Conservation (phyloP, 2,888 invertebrate genomes). For the Hydrotaea diabolus region DNA sequence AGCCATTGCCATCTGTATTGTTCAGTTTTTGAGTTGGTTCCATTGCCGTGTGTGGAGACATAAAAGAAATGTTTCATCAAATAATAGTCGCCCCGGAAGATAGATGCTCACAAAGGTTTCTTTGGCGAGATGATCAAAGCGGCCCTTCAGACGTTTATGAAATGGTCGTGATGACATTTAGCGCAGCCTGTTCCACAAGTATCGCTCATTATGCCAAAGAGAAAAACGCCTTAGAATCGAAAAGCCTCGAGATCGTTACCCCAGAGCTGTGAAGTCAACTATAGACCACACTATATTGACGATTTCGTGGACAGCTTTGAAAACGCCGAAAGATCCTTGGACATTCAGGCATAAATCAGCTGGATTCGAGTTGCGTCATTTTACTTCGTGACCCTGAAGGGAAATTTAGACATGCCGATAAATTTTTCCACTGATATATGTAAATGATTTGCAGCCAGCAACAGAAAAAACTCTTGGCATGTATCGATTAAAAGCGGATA, state of each 20-base stretch:
- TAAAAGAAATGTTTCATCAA: conserved; percentile 34
- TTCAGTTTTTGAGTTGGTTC: conserved; percentile 34
- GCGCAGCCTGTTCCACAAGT: background rate
- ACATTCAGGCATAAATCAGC: conserved; percentile 7
- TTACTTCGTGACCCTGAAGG: background rate
- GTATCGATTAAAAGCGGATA: conserved; percentile 14
- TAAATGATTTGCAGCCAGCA: no score
- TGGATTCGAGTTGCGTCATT: conserved; percentile 36
- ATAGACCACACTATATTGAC: background rate
- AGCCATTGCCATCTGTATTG: conserved; percentile 9
- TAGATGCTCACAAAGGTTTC: conserved; percentile 50
- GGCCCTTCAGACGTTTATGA: background rate
- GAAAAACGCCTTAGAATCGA: background rate
- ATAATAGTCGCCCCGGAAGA: conserved; percentile 6
- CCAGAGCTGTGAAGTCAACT: conserved; percentile 6
- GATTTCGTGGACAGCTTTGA: conserved; percentile 15
- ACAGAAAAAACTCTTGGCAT: conserved; percentile 26
- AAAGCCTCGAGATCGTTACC: background rate
- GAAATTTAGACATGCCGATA: background rate
- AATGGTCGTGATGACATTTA: conserved; percentile 40
- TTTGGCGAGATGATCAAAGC: background rate
- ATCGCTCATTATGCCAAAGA: conserved; percentile 2
- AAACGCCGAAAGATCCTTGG: background rate
- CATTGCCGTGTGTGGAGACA: conserved; percentile 21
- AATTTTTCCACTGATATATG: background rate